phyloP scores from a whole-genome alignment of 2,888 invertebrate species.

The Limnephilus rhombicus region DNA sequence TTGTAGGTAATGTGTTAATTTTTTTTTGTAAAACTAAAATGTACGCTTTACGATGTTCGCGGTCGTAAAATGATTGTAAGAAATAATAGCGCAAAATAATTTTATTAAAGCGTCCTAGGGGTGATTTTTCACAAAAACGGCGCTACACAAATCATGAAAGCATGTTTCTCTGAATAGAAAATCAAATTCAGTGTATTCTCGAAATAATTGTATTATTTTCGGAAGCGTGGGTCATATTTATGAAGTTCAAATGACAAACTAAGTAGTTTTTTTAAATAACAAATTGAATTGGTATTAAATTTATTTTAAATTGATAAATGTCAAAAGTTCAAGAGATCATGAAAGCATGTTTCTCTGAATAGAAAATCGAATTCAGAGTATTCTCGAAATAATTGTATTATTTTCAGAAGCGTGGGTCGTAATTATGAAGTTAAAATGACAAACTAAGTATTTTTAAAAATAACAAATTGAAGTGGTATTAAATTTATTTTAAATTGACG shows the following conservation, averaged over 20 bases:
- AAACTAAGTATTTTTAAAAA: neutral
- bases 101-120: too few relatives aligned
- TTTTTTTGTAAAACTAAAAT: neutral
- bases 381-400: too few relatives aligned
- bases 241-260: neutral
- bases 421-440: too few relatives aligned
- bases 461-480: neutral
- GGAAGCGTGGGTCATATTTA: neutral
- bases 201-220: neutral
- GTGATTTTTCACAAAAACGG: too few relatives aligned
- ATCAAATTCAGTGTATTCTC: neutral
- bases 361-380: too few relatives aligned
- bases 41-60: neutral
- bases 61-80: neutral
- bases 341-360: too few relatives aligned
- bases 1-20: neutral
- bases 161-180: neutral
- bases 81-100: neutral
- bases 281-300: neutral
- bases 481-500: neutral
- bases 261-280: neutral
- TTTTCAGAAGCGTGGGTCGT: too few relatives aligned
- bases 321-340: conserved; percentile 1
- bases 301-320: neutral
- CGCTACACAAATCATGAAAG: neutral